phyloP scores from a whole-genome alignment of 2,888 invertebrate genomes.

The Rugalucina vietnamica region DNA sequence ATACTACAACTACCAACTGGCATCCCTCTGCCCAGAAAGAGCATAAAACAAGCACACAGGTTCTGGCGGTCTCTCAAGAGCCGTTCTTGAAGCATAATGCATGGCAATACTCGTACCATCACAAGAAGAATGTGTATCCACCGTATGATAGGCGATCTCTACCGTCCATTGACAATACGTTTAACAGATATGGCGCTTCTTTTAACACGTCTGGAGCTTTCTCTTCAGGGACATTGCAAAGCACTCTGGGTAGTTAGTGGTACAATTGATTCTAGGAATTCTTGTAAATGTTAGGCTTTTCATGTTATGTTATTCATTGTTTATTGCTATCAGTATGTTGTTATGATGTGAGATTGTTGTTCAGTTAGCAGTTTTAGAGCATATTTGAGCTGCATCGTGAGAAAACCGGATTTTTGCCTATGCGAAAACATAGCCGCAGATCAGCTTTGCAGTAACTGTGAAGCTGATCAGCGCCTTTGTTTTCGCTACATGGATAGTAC shows the following conservation, averaged over 20 bases:
- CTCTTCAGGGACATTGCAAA: background rate
- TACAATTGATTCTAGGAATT: no score
- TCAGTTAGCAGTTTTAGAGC: no score
- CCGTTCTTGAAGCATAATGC: conserved; percentile 77
- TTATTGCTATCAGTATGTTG: no score
- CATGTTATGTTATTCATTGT: no score
- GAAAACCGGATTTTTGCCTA: no score
- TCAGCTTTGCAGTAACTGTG: no score
- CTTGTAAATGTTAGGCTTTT: no score
- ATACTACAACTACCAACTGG: conserved; percentile 75
- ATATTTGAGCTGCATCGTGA: no score
- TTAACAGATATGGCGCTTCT: conserved; percentile 71
- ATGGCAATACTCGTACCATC: conserved; percentile 80
- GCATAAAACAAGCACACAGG: conserved; percentile 72
- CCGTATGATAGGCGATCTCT: conserved; percentile 68
- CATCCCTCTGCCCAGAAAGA: conserved; percentile 56
- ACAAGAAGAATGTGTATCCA: conserved; percentile 77
- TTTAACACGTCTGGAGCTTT: conserved; percentile 41
- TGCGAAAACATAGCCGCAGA: no score
- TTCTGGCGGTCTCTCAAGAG: conserved; percentile 78
- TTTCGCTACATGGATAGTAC: no score
- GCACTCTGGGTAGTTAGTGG: background rate
- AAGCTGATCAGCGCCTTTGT: no score
- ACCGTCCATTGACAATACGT: conserved; percentile 65
- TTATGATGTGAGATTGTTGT: no score